Evolutionary conservation across 2,888 invertebrate genomes (phyloP).

Genomic region (Phlogophora meticulosa): DNA sequence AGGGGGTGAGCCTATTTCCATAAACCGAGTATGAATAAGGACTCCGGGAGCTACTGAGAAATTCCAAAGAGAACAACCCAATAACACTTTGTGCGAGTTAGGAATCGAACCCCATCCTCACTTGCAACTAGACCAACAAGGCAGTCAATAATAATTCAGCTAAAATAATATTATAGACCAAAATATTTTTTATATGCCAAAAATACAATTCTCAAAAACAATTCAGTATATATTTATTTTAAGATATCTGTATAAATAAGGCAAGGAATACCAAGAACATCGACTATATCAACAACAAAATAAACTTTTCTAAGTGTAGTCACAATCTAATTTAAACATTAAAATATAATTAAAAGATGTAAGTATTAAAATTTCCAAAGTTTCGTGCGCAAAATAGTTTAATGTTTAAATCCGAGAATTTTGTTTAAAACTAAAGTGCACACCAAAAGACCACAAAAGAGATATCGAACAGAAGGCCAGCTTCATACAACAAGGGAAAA

Average conservation of each 20-base stretch:
- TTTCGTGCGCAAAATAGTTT: conserved; percentile 13
- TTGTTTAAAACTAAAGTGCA: conserved; percentile 20
- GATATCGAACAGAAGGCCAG: neutral
- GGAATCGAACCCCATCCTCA: too few species aligned
- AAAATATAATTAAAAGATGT: conserved; percentile 12
- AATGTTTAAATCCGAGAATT: conserved; percentile 42
- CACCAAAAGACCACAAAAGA: neutral
- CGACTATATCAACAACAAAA: neutral
- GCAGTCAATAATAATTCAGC: too few species aligned
- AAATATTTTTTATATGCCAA: too few species aligned
- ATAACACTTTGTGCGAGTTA: too few species aligned
- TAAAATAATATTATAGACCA: too few species aligned
- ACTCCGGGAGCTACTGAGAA: too few species aligned
- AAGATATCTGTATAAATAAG: neutral
- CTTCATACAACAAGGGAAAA: neutral
- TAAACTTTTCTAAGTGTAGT: conserved; percentile 18
- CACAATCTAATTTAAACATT: conserved; percentile 21
- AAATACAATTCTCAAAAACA: neutral
- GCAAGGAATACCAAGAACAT: neutral
- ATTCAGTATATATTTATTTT: neutral
- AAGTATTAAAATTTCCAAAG: conserved; percentile 6
- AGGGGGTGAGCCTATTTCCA: too few species aligned
- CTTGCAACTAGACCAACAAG: too few species aligned
- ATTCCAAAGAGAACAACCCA: too few species aligned
- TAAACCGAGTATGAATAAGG: too few species aligned